A percentile compares a stretch with the other conserved stretches of the same genome.
phyloP scores from a whole-genome alignment of 1,140 invertebrate genomes.

The Platorchestia sp. region DNA sequence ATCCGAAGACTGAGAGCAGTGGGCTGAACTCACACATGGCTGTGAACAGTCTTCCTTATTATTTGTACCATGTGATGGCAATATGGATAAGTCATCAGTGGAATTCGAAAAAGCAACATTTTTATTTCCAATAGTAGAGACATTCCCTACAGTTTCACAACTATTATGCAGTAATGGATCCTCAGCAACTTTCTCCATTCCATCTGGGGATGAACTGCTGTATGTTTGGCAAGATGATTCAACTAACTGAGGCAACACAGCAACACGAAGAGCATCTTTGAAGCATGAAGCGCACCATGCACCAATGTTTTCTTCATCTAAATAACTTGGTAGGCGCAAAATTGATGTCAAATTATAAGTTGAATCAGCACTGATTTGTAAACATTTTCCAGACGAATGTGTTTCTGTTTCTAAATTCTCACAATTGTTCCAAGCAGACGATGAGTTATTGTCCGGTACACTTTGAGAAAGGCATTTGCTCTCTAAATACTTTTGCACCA shows the following conservation, averaged over 20 bases:
- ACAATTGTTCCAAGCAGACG: not conserved
- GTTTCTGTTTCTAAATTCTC: not conserved
- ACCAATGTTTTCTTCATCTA: not conserved
- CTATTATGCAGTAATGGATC: not conserved
- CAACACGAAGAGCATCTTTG: not conserved
- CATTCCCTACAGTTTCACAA: not conserved
- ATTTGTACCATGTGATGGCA: not conserved
- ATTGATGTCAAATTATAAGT: not conserved
- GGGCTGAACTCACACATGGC: not conserved
- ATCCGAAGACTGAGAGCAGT: not conserved
- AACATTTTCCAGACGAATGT: not conserved
- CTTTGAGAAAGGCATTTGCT: not conserved
- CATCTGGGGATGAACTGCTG: not conserved
- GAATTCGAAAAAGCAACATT: not conserved
- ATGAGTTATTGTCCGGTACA: not conserved
- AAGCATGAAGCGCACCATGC: not conserved
- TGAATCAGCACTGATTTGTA: not conserved
- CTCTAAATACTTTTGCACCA: not conserved
- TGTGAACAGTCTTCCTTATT: not conserved
- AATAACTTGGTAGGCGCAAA: not conserved
- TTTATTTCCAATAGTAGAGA: not conserved
- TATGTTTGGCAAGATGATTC: not conserved
- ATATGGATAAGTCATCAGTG: not conserved
- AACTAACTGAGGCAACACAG: not conserved
- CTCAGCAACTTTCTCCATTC: not conserved